A percentile compares a stretch with the other conserved stretches of the same genome.
Conservation (phyloP, 2,113 vertebrate genomes). For the Regulus satrapa region DNA sequence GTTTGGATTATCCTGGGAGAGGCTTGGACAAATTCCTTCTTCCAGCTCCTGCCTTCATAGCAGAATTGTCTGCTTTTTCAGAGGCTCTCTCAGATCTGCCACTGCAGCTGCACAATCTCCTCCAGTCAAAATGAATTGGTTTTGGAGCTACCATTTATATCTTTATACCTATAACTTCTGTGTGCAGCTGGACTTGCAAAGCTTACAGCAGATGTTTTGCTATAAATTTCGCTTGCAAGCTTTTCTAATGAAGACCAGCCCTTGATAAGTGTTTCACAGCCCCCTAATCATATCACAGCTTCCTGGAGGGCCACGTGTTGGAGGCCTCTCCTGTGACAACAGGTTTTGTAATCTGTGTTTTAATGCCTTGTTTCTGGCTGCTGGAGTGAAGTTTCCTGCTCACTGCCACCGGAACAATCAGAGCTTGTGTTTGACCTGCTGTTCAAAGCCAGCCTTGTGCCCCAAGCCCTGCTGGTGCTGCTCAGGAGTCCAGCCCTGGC, state of each 20-base stretch:
- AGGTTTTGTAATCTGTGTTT: background rate
- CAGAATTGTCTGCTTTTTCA: background rate
- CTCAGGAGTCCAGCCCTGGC: accelerated
- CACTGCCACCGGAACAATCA: background rate
- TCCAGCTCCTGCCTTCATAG: background rate
- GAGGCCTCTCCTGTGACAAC: background rate
- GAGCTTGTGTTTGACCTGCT: background rate
- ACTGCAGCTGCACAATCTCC: background rate
- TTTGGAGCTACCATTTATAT: background rate
- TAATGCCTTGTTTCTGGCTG: background rate
- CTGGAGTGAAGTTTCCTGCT: background rate
- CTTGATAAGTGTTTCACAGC: background rate
- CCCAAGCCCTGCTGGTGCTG: background rate
- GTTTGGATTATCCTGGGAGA: background rate
- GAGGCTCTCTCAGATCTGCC: background rate
- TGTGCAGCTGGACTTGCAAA: background rate
- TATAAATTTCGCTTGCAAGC: background rate
- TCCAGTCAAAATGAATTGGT: background rate
- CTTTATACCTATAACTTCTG: background rate
- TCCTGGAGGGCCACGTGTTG: background rate
- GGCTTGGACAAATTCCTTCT: background rate
- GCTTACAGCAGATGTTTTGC: background rate
- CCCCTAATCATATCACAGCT: background rate
- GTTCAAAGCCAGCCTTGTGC: background rate
- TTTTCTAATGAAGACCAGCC: background rate